phyloP scores from a whole-genome alignment of 2,113 vertebrate genomes.

The Okapia johnstoni region DNA sequence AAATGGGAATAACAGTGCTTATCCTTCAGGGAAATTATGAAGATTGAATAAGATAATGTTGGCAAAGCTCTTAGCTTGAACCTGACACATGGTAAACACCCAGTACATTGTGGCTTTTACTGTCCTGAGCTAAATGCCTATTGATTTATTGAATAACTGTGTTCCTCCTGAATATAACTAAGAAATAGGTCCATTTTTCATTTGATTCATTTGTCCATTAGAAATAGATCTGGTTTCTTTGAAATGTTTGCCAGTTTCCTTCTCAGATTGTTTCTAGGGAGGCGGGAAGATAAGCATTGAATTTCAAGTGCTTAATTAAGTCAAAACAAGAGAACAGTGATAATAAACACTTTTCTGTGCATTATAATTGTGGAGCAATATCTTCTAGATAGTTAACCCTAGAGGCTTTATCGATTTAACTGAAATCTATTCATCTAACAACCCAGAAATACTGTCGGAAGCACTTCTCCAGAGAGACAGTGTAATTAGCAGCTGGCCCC shows the following conservation, averaged over 20 bases:
- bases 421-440: slow-evolving; percentile 47
- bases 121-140: not conserved
- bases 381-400: slow-evolving; percentile 35
- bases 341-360: slow-evolving; percentile 47
- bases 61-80: not conserved
- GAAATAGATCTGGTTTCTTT: slow-evolving; percentile 5
- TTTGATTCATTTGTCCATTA: not conserved
- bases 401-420: slow-evolving; percentile 46
- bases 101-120: not conserved
- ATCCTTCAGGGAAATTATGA: not conserved
- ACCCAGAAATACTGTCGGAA: slow-evolving; percentile 17
- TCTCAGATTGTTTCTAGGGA: slow-evolving; percentile 22
- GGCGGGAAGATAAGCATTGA: not conserved
- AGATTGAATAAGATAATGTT: slow-evolving; percentile 19
- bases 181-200: slow-evolving; percentile 36
- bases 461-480: slow-evolving; percentile 2
- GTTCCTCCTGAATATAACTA: not conserved
- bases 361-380: slow-evolving; percentile 26
- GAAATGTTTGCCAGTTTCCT: slow-evolving; percentile 35
- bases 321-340: slow-evolving; percentile 29
- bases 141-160: not conserved
- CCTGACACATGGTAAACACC: not conserved
- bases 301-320: slow-evolving; percentile 50
- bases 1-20: not conserved
- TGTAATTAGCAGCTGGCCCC: slow-evolving; percentile 26